Percentiles rank a stretch among this genome's conserved stretches.
Evolutionary conservation across 2,888 invertebrate genomes (phyloP).

Genomic region (Mystacides longicornis): DNA sequence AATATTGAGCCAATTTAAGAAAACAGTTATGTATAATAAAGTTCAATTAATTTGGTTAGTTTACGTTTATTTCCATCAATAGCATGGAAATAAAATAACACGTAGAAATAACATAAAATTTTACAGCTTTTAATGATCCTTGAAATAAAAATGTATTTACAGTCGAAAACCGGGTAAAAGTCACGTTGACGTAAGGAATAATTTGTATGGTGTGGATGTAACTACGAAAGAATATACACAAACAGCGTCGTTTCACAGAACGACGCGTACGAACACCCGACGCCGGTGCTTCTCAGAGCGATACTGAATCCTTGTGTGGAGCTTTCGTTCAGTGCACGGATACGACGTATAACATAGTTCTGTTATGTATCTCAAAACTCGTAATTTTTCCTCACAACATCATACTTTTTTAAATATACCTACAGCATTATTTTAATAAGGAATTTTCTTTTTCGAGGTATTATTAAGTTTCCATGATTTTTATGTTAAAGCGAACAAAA

Average conservation of each 20-base stretch:
- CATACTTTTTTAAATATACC: no score
- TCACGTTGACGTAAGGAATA: not conserved
- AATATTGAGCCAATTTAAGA: no score
- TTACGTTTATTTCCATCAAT: not conserved
- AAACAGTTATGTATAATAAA: not conserved
- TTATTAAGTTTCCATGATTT: no score
- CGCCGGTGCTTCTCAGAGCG: slow-evolving; percentile 17
- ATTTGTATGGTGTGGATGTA: not conserved
- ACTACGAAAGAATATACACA: not conserved
- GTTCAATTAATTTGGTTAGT: no score
- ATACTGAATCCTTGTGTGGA: slow-evolving; percentile 13
- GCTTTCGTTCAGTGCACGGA: not conserved
- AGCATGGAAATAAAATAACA: not conserved
- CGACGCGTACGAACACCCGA: slow-evolving; percentile 7
- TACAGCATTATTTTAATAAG: no score
- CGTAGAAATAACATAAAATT: not conserved
- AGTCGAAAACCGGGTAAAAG: not conserved
- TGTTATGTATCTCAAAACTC: no score
- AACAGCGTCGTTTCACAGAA: not conserved
- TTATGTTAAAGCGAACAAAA: no score
- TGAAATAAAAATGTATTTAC: not conserved
- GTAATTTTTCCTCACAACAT: no score
- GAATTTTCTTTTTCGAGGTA: no score
- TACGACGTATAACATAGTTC: no score
- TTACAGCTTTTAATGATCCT: not conserved